Base-by-base conservation (phyloP, 2,797 vertebrate genomes). In the Streptopelia turtur region DNA sequence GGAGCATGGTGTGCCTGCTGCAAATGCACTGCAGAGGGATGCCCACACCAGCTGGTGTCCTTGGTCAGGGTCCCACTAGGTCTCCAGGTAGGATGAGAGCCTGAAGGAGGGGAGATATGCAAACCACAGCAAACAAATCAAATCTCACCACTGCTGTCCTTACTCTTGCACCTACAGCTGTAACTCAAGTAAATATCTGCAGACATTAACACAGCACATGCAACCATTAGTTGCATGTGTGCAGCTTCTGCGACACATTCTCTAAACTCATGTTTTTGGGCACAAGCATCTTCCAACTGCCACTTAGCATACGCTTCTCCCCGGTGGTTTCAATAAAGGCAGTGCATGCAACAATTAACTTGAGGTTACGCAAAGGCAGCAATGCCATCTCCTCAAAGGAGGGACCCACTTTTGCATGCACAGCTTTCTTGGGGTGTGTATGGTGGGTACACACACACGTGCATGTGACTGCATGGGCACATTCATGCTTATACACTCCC, bases 381-480 rank as follows among this genome's bases (percentile, higher is more conserved):
- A 82, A 9, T 13, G 14, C 5, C 28, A 14, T 27, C 31, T 35
- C 33, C 53, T 70, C 24, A 4, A 35, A 37, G 57, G 18, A 55
- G 55, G 45, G 68, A 45, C 30, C 9, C 57, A 78, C 33, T 28
- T 77, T 31, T 14, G 18, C 27, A n/a, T 1, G 6, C 30, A 3
- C 43, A 64, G 25, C 37, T 66, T 21, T 37, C 20, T n/a, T 1
- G 0, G 13, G 20, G 4, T 52, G 17, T 10, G 16, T 20, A 6
- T 5, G 5, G 30, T 24, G 31, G 4, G 5, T 18, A 7, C 15
- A 24, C 22, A 21, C 27, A 35, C 9, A 1, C 1, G 6, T 15
- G 6, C 1, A 0, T 4, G 10, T 16, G 14, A 52, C 57, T 63
- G n/a, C 3, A 0, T 12, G 31, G 43, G 27, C 15, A 6, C 28